These are phyloP conservation scores for Stomorhina lunata DNA, from an alignment of 2,888 invertebrate genomes.

Conservation along the genomic window DNA sequence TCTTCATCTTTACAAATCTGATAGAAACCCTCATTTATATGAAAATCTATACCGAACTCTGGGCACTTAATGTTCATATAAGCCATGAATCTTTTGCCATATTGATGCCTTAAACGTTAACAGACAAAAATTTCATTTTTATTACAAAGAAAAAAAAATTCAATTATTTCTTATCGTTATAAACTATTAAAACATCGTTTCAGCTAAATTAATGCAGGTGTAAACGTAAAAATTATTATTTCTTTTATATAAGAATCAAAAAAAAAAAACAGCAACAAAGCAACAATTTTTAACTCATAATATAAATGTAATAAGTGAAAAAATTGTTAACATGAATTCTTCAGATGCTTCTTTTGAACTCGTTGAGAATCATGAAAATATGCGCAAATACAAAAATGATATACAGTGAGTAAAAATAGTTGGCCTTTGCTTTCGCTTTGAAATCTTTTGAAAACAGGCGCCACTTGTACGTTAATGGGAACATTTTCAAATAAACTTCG, in stretches of 20 bases:
- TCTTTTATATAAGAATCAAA: neutral
- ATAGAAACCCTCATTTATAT: conserved; percentile 9
- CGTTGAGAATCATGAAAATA: conserved; percentile 31
- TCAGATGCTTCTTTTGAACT: conserved; percentile 42
- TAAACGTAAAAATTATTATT: conserved; percentile 51
- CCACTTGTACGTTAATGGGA: conserved; percentile 28
- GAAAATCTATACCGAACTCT: neutral
- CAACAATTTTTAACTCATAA: neutral
- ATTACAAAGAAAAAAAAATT: conserved; percentile 33
- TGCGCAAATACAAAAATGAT: conserved; percentile 8
- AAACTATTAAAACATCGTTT: conserved; percentile 37
- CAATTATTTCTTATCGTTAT: conserved; percentile 54
- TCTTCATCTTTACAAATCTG: conserved; percentile 27
- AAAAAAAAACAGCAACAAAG: neutral
- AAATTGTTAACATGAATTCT: conserved; percentile 44
- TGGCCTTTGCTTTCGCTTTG: neutral
- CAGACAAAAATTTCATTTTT: neutral
- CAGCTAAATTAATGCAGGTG: conserved; percentile 44
- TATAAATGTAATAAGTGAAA: conserved; percentile 27
- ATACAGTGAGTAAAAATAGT: conserved; percentile 25
- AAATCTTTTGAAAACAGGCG: conserved; percentile 43
- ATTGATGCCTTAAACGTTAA: neutral
- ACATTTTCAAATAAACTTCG: neutral
- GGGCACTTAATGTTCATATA: conserved; percentile 32
- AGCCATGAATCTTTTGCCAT: conserved; percentile 8